Conservation (phyloP, 2,888 invertebrate species). For the Tenthredo livida region DNA sequence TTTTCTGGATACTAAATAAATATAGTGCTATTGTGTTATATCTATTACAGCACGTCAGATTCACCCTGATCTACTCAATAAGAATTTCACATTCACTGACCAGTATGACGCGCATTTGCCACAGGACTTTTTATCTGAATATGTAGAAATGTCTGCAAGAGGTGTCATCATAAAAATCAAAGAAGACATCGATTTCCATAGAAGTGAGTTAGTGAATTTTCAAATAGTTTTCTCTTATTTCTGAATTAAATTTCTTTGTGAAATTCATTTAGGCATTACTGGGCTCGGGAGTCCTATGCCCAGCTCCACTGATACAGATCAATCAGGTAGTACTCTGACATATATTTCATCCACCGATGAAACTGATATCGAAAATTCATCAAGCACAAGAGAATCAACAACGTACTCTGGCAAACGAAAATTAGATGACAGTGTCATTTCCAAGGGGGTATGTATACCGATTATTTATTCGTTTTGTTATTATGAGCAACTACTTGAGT, state of each 20-base stretch:
- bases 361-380: neutral
- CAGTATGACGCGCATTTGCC: neutral
- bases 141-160: neutral
- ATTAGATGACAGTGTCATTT: neutral
- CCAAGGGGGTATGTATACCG: constrained; percentile 22
- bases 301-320: neutral
- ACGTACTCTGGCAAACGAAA: neutral
- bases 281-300: neutral
- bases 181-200: neutral
- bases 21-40: neutral
- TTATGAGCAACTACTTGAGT: neutral
- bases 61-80: neutral
- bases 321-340: neutral
- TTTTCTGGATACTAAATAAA: neutral
- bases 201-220: neutral
- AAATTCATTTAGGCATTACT: neutral
- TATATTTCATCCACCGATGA: constrained; percentile 16
- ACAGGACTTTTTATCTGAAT: neutral
- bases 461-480: neutral
- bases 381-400: neutral
- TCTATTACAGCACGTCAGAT: neutral
- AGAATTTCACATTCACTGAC: neutral
- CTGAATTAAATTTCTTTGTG: neutral
- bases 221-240: neutral
- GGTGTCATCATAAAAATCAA: neutral